Conservation (phyloP, 30 jellyfish, hydroid and myxozoan genomes). For the Cassiopea andromeda region DNA sequence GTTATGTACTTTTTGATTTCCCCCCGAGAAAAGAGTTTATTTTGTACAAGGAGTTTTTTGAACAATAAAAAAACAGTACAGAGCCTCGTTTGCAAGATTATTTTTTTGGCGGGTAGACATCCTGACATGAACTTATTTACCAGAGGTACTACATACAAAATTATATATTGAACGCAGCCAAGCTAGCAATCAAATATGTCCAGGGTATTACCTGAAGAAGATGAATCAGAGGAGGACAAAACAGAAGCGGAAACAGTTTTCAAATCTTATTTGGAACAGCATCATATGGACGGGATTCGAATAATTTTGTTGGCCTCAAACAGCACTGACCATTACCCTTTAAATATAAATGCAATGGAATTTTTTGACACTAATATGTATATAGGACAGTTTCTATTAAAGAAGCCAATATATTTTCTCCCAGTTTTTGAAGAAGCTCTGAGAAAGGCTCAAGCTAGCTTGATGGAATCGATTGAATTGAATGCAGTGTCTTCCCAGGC, state of each 20-base stretch:
- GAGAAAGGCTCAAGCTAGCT: conserved; percentile 18
- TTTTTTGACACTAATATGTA: conserved; percentile 84
- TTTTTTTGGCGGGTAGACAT: not conserved
- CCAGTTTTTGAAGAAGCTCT: conserved; percentile 86
- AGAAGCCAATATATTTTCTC: conserved; percentile 61
- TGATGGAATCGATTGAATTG: conserved; percentile 16
- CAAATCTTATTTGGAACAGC: conserved; percentile 65
- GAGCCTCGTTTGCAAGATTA: not conserved
- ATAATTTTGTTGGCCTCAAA: conserved; percentile 47
- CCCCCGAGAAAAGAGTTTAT: too few relatives aligned
- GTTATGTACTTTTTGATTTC: too few relatives aligned
- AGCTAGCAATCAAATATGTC: not conserved
- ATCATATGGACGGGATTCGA: conserved; percentile 71
- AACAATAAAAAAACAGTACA: too few relatives aligned
- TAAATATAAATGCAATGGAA: conserved; percentile 85
- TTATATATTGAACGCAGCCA: too few relatives aligned
- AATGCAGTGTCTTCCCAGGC: not conserved
- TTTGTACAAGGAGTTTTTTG: too few relatives aligned
- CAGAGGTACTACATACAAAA: too few relatives aligned
- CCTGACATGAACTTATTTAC: too few relatives aligned
- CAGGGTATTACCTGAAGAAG: conserved; percentile 22
- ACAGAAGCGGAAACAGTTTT: conserved; percentile 63
- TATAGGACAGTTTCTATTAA: conserved; percentile 68
- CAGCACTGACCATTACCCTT: conserved; percentile 68
- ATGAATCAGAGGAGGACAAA: conserved; percentile 63